Percentiles rank a stretch among this genome's conserved stretches.
Conservation (phyloP, 2,797 vertebrate genomes). For the Phalloptychus januarius region DNA sequence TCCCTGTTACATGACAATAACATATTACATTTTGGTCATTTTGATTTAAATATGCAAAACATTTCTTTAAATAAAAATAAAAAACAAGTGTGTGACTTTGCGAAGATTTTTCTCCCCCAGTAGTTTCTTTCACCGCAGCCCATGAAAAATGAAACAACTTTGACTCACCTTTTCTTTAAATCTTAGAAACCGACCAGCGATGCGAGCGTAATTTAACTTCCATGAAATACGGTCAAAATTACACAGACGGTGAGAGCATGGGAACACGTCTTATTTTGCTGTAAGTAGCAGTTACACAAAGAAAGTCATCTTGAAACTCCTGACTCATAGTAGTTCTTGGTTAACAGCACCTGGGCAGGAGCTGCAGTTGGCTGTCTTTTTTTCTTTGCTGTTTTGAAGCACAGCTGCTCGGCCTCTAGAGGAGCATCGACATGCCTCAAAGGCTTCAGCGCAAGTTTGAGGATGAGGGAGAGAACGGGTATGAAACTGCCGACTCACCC, state of each 20-base stretch:
- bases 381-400: conserved; percentile 10
- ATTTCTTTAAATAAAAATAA: background rate
- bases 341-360: conserved; percentile 59
- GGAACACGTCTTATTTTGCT: conserved; percentile 48
- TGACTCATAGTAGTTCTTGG: conserved; percentile 57
- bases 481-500: conserved; percentile 62
- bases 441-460: conserved; percentile 40
- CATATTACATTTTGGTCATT: no score
- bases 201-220: conserved; percentile 13
- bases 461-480: conserved; percentile 24
- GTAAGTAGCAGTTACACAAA: conserved; percentile 45
- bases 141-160: conserved; percentile 6
- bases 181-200: background rate
- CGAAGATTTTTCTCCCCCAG: background rate
- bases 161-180: conserved; percentile 6
- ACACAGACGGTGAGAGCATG: conserved; percentile 13
- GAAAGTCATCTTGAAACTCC: conserved; percentile 51
- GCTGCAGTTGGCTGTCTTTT: conserved; percentile 28
- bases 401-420: conserved; percentile 21
- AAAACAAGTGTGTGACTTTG: background rate
- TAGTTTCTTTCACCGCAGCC: background rate
- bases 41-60: background rate
- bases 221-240: conserved; percentile 32
- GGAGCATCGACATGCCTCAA: conserved; percentile 10
- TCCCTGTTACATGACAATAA: background rate